Conservation (phyloP, 2,113 vertebrate genomes). For the Tenebrosternarchus preto region DNA sequence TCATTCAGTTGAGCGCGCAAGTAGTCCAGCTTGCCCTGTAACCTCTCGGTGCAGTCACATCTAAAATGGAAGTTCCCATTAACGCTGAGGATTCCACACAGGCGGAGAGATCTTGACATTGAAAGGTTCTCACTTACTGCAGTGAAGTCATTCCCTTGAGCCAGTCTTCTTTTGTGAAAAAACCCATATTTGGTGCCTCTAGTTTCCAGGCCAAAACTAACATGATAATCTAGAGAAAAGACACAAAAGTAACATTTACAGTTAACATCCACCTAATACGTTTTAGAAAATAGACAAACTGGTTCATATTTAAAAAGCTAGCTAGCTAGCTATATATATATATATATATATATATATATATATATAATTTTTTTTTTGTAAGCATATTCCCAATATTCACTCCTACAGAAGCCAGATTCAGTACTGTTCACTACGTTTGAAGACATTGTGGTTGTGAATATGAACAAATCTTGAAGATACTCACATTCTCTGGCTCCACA, state of each 20-base stretch:
- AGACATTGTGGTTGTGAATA: not conserved
- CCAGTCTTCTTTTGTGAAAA: slow-evolving; percentile 99
- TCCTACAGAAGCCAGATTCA: not conserved
- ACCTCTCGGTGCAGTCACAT: slow-evolving; percentile 91
- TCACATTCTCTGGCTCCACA: slow-evolving; percentile 96
- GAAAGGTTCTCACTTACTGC: slow-evolving; percentile 81
- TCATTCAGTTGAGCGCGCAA: slow-evolving; percentile 88
- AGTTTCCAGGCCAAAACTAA: slow-evolving; percentile 97
- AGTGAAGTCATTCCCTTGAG: slow-evolving; percentile 93
- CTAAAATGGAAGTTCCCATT: slow-evolving; percentile 60
- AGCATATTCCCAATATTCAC: not conserved
- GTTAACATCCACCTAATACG: no score
- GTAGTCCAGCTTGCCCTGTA: slow-evolving; percentile 91
- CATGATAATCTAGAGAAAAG: slow-evolving; percentile 86
- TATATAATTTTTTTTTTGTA: no score
- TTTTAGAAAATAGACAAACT: no score
- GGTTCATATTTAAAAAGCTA: no score
- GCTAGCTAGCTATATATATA: no score
- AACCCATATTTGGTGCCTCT: slow-evolving; percentile 95
- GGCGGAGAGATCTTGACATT: not conserved
- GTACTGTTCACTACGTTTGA: no score
- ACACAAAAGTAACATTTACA: not conserved
- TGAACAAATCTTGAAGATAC: slow-evolving; percentile 46
- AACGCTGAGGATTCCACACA: not conserved
- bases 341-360: no score